A percentile compares a stretch with the other conserved stretches of the same genome.
Evolutionary conservation across 2,113 vertebrate genomes (phyloP).

Genomic region (Taurulus bubalis): DNA sequence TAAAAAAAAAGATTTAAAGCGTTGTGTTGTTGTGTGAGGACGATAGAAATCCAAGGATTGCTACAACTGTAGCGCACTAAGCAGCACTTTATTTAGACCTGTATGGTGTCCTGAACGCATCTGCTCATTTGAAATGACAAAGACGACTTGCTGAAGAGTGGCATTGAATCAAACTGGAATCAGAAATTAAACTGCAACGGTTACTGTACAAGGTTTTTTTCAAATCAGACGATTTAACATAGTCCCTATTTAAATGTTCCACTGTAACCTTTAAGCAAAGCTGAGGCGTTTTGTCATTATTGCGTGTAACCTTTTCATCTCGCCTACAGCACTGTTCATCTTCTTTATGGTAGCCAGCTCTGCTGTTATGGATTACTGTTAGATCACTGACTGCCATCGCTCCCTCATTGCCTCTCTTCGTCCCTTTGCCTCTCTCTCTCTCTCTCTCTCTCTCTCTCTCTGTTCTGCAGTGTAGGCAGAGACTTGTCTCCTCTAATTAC

Average conservation of each 20-base stretch:
- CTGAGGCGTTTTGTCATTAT: conserved; percentile 57
- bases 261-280: conserved; percentile 71
- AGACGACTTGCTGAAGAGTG: not conserved
- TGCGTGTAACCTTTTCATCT: conserved; percentile 75
- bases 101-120: not conserved
- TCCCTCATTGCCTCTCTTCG: conserved; percentile 13
- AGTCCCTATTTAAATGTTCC: conserved; percentile 50
- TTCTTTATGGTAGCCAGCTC: conserved; percentile 63
- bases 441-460: conserved; percentile 40
- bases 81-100: conserved; percentile 24
- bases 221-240: conserved; percentile 30
- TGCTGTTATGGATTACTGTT: conserved; percentile 70
- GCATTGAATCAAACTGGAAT: conserved; percentile 7
- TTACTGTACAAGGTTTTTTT: not conserved
- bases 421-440: conserved; percentile 35
- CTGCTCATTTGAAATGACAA: not conserved
- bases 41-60: not conserved
- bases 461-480: conserved; percentile 64
- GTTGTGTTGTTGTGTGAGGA: conserved; percentile 1
- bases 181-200: not conserved
- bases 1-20: not conserved
- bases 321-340: conserved; percentile 64
- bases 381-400: conserved; percentile 65
- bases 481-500: conserved; percentile 76
- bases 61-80: conserved; percentile 9